Evolutionary conservation across 1,140 invertebrate genomes (phyloP).

Genomic region (Polypedilum vanderplanki): DNA sequence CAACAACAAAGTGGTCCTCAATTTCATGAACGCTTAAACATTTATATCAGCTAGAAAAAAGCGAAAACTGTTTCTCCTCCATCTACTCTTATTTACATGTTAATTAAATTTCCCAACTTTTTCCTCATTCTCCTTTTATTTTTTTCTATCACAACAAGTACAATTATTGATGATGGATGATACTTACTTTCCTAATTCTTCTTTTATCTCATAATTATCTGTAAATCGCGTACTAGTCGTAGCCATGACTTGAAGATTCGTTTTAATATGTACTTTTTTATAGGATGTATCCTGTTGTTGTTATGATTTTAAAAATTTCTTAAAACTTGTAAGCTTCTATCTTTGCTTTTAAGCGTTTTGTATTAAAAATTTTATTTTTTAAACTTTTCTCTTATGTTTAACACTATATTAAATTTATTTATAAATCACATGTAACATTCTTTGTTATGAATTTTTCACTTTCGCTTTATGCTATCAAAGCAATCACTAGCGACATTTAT

Average conservation of each 20-base stretch:
- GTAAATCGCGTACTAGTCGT: constrained; percentile 65
- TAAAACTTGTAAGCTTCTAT: neutral
- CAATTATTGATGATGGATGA: neutral
- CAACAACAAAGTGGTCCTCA: too few relatives aligned
- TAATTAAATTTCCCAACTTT: neutral
- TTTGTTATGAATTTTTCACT: neutral
- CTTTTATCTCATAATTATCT: constrained; percentile 90
- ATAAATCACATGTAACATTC: neutral
- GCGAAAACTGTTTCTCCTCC: too few relatives aligned
- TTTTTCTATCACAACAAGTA: too few relatives aligned
- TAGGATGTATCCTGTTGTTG: neutral
- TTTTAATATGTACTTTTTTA: neutral
- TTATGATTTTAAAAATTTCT: neutral
- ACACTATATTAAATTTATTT: neutral
- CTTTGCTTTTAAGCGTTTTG: neutral
- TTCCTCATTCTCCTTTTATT: too few relatives aligned
- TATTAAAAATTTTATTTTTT: neutral
- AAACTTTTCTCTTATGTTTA: neutral
- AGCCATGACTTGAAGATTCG: neutral
- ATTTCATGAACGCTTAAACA: too few relatives aligned
- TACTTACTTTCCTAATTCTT: constrained; percentile 92
- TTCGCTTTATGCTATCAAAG: too few relatives aligned
- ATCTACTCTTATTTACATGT: neutral
- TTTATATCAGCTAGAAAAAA: too few relatives aligned
- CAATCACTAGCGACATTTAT: too few relatives aligned